phyloP scores from a whole-genome alignment of 2,113 vertebrate species.

The Noctilio leporinus region DNA sequence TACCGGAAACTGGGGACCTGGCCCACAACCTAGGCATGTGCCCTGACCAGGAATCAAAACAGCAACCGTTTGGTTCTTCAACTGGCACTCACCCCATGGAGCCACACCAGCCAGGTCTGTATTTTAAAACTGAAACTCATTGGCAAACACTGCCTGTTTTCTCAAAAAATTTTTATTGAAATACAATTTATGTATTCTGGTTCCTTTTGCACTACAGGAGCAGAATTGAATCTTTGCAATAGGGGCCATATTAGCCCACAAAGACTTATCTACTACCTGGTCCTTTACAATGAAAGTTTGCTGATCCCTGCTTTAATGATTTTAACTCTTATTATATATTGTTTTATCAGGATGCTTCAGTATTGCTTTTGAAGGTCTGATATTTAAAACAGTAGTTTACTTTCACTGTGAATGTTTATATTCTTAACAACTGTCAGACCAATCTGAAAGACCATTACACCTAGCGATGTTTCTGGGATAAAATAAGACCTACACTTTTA shows the following conservation, averaged over 20 bases:
- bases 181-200: not conserved
- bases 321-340: not conserved
- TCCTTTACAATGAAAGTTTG: not conserved
- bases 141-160: not conserved
- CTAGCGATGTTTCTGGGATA: not conserved
- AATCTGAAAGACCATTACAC: not conserved
- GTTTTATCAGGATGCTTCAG: not conserved
- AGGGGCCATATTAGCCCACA: not conserved
- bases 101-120: too few relatives aligned
- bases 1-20: too few relatives aligned
- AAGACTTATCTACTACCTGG: not conserved
- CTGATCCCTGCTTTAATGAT: not conserved
- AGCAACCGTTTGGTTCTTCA: too few relatives aligned
- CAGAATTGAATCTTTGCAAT: not conserved
- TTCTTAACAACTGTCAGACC: not conserved
- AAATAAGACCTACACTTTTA: not conserved
- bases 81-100: too few relatives aligned
- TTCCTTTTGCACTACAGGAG: not conserved
- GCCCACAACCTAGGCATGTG: too few relatives aligned
- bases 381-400: constrained; percentile 8
- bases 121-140: constrained; percentile 6
- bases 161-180: constrained; percentile 15
- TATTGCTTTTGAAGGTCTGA: not conserved
- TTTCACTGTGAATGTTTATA: not conserved
- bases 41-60: too few relatives aligned